A percentile compares a stretch with the other conserved stretches of the same genome.
These are phyloP conservation scores for Tenualosa thibaudeaui DNA, from an alignment of 2,797 vertebrate genomes.

Conservation along the genomic window DNA sequence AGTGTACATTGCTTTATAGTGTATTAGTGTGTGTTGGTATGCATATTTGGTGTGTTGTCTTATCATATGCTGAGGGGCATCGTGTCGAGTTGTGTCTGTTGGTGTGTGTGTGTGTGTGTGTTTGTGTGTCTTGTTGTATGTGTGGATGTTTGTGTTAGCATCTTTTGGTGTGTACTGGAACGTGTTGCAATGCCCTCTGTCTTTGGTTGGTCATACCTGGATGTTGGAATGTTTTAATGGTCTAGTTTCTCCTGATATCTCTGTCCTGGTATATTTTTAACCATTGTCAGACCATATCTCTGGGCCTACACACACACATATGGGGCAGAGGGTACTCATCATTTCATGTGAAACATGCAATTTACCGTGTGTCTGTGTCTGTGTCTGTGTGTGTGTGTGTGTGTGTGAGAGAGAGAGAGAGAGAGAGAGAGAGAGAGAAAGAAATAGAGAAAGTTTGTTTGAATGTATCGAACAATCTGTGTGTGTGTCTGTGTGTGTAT, in stretches of 20 bases:
- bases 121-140: not conserved
- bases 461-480: constrained; percentile 9
- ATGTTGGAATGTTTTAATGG: not conserved
- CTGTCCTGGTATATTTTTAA: not conserved
- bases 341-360: not conserved
- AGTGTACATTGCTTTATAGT: not conserved
- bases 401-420: constrained; percentile 27
- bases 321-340: not conserved
- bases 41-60: not conserved
- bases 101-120: not conserved
- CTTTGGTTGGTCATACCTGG: not conserved
- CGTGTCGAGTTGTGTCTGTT: not conserved
- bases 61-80: not conserved
- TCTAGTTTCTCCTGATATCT: not conserved
- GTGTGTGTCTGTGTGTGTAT: not conserved
- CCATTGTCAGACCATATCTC: not conserved
- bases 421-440: constrained; percentile 3
- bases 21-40: not conserved
- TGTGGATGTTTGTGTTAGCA: not conserved
- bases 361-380: not conserved
- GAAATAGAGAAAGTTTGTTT: constrained; percentile 24
- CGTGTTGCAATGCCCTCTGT: not conserved
- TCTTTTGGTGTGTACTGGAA: not conserved
- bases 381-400: constrained; percentile 28
- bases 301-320: not conserved